phyloP scores from a whole-genome alignment of 2,797 vertebrate species.

The Sebastes variabilis region DNA sequence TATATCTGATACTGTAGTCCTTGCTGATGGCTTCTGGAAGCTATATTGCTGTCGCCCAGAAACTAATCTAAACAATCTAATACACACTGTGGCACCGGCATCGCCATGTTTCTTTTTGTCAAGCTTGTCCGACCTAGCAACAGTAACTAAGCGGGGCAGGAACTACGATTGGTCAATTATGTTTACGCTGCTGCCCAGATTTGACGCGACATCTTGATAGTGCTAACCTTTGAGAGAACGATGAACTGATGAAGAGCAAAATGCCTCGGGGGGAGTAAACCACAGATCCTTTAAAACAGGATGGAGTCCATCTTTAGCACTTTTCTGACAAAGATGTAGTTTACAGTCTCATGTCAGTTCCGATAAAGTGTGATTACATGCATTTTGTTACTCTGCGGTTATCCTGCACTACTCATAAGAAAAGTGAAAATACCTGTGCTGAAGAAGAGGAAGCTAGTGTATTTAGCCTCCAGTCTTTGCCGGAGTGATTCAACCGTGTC shows the following conservation, averaged over 20 bases:
- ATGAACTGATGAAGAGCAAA: background rate
- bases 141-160: too few species aligned
- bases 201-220: too few species aligned
- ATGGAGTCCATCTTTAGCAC: background rate
- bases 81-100: too few species aligned
- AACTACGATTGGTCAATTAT: too few species aligned
- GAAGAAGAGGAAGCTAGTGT: slow-evolving; percentile 13
- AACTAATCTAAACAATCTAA: too few species aligned
- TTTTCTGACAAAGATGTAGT: background rate
- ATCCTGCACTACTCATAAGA: background rate
- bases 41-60: too few species aligned
- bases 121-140: too few species aligned
- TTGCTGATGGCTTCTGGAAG: too few species aligned
- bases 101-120: too few species aligned
- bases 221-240: too few species aligned
- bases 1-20: too few species aligned
- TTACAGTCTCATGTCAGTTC: background rate
- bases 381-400: background rate
- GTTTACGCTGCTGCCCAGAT: too few species aligned
- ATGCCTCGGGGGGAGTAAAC: background rate
- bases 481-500: slow-evolving; percentile 55
- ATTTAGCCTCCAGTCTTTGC: slow-evolving; percentile 42
- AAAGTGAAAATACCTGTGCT: slow-evolving; percentile 5
- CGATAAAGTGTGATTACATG: background rate
- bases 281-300: background rate